Conservation (phyloP, 2,113 vertebrate species). For the Cynoglossus semilaevis region DNA sequence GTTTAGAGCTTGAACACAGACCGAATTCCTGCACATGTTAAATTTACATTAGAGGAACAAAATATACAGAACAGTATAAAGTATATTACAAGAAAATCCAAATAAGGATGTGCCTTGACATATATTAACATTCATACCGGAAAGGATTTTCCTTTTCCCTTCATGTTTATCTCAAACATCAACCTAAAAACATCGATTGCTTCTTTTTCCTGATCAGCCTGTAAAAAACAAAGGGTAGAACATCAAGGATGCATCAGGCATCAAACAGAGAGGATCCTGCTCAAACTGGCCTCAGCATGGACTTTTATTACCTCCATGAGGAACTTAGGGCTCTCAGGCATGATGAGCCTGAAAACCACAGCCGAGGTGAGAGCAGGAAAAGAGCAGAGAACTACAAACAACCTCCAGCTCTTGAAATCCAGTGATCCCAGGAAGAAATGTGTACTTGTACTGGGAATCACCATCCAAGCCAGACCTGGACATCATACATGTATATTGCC, state of each 20-base stretch:
- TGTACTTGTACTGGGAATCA: constrained; percentile 70
- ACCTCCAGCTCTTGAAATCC: constrained; percentile 74
- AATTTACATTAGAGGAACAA: not conserved
- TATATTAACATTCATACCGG: constrained; percentile 47
- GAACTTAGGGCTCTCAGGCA: constrained; percentile 81
- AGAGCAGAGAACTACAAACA: constrained; percentile 78
- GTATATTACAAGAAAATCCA: not conserved
- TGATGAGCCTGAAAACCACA: constrained; percentile 63
- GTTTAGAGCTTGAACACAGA: constrained; percentile 23
- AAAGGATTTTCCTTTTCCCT: constrained; percentile 46
- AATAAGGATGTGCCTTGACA: not conserved
- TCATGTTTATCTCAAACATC: constrained; percentile 73
- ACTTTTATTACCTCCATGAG: constrained; percentile 72
- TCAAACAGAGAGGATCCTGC: not conserved
- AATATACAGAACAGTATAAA: not conserved
- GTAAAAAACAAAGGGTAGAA: constrained; percentile 4
- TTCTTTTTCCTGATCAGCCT: constrained; percentile 65
- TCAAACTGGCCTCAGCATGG: fast-evolving
- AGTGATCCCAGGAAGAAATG: constrained; percentile 51
- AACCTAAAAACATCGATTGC: constrained; percentile 69
- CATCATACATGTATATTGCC: not conserved
- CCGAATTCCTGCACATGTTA: constrained; percentile 50
- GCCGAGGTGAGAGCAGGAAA: constrained; percentile 75
- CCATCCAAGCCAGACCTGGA: constrained; percentile 75
- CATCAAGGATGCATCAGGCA: not conserved